phyloP scores from a whole-genome alignment of 92 coral and sea anemone genomes.

The Bergia sp. region DNA sequence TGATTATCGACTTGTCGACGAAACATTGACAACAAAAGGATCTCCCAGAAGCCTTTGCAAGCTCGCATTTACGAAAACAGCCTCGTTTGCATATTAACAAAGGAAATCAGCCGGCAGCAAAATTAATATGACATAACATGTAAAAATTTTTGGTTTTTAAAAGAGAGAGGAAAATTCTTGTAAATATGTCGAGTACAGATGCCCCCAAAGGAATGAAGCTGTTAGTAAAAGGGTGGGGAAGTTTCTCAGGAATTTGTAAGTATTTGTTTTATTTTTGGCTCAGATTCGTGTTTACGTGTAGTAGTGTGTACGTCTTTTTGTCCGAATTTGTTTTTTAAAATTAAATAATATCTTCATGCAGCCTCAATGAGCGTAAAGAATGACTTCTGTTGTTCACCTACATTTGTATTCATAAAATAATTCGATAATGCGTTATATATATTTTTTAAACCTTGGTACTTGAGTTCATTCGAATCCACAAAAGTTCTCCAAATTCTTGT shows the following conservation, averaged over 20 bases:
- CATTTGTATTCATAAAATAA: background rate
- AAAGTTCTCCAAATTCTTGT: background rate
- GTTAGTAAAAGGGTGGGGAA: slow-evolving; percentile 94
- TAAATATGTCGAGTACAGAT: slow-evolving; percentile 47
- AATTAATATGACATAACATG: slow-evolving; percentile 10
- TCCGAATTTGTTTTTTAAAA: background rate
- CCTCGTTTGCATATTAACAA: slow-evolving; percentile 28
- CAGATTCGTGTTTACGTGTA: background rate
- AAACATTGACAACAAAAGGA: background rate
- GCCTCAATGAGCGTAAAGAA: background rate
- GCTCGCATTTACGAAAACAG: background rate
- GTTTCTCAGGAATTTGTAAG: slow-evolving; percentile 94
- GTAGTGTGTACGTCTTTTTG: background rate
- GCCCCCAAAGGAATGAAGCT: slow-evolving; percentile 85
- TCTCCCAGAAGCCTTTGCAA: slow-evolving; percentile 3
- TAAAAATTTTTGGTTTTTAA: background rate
- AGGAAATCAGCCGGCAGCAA: background rate
- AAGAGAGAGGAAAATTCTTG: background rate
- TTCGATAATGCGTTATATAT: background rate
- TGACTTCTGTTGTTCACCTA: background rate
- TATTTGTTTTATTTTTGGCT: slow-evolving; percentile 6
- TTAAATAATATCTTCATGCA: background rate
- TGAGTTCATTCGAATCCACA: background rate
- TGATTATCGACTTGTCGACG: slow-evolving; percentile 32
- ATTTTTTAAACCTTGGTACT: too few species aligned